Percentiles rank a stretch among this genome's conserved stretches.
phyloP scores from a whole-genome alignment of 1,140 invertebrate genomes.

The Polypedilum vanderplanki region DNA sequence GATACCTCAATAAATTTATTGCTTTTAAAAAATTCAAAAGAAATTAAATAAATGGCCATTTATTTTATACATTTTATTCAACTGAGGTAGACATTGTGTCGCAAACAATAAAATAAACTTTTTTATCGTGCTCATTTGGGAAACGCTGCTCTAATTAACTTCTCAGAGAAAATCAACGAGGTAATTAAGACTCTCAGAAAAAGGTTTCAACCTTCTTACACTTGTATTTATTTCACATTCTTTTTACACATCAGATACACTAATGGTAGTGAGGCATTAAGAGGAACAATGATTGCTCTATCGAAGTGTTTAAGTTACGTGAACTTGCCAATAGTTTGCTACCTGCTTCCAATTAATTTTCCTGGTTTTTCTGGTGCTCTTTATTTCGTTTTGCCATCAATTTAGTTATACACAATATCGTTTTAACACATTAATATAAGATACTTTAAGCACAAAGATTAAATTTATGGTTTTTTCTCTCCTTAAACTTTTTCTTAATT shows the following conservation, averaged over 20 bases:
- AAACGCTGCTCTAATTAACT: conserved; percentile 7
- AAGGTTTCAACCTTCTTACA: not conserved
- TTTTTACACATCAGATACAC: not conserved
- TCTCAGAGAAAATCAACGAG: conserved; percentile 3
- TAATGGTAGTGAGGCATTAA: not conserved
- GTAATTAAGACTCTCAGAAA: conserved; percentile 20
- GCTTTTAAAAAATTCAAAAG: too few species aligned
- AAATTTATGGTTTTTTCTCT: conserved; percentile 24
- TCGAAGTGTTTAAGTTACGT: conserved; percentile 6
- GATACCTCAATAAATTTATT: too few species aligned
- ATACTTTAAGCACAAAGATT: not conserved
- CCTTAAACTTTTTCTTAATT: too few species aligned
- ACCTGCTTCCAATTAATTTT: conserved; percentile 26
- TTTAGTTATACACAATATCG: not conserved
- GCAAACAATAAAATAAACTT: not conserved
- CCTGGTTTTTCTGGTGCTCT: not conserved
- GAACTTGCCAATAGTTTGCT: conserved; percentile 6
- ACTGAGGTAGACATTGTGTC: not conserved
- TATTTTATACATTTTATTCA: too few species aligned
- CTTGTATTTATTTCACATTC: not conserved
- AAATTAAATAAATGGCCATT: too few species aligned
- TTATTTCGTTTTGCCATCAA: conserved; percentile 1
- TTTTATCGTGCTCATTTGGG: not conserved
- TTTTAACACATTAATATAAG: not conserved
- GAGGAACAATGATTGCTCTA: not conserved